A percentile compares a stretch with the other conserved stretches of the same genome.
Conservation (phyloP, 2,113 vertebrate species). For the Corydoras sp. region DNA sequence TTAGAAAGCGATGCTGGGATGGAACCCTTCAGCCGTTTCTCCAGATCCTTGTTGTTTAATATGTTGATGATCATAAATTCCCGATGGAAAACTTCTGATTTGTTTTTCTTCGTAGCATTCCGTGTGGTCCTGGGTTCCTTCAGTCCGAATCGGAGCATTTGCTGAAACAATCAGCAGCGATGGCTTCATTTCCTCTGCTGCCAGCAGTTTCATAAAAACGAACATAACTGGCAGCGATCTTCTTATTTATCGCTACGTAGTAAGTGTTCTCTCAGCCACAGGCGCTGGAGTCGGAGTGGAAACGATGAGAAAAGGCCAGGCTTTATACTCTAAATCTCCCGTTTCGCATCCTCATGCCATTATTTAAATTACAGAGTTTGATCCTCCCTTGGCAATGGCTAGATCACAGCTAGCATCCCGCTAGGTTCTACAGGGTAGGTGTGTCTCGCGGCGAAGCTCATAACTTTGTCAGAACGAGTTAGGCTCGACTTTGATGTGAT, state of each 20-base stretch:
- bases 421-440: no score
- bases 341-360: conserved; percentile 53
- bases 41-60: no score
- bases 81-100: no score
- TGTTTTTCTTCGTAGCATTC: no score
- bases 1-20: no score
- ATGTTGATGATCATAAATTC: no score
- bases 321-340: conserved; percentile 62
- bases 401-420: no score
- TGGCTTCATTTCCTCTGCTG: conserved; percentile 52
- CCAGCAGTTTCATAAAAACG: conserved; percentile 44
- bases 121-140: not conserved
- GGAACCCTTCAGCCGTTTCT: no score
- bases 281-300: conserved; percentile 45
- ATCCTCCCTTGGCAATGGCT: not conserved
- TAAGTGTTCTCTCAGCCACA: conserved; percentile 47
- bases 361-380: conserved; percentile 19
- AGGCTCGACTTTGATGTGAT: conserved; percentile 21
- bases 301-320: conserved; percentile 51
- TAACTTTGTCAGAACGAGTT: conserved; percentile 43
- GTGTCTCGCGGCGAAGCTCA: not conserved
- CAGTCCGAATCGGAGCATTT: not conserved
- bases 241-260: conserved; percentile 56
- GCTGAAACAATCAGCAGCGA: conserved; percentile 35
- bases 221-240: conserved; percentile 56